Evolutionary conservation across 2,797 vertebrate species (phyloP), one percentile per base, ranked within the genome.

Genomic region (Cichlasoma orientale): DNA sequence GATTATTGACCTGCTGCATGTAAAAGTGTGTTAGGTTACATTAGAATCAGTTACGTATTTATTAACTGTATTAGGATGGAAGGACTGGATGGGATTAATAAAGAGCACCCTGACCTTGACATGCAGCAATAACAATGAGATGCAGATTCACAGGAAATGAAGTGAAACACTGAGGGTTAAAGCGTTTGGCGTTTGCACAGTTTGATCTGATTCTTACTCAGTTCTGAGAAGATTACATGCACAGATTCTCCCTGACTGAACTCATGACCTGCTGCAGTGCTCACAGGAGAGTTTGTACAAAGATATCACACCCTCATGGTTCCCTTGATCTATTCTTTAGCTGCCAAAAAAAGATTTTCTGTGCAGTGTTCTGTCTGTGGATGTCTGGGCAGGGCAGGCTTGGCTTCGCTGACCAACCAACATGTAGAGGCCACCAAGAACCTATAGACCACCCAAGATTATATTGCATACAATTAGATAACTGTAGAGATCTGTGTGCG

Each of bases 401-500:
- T 18, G 7, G 68, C 77, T 78, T 73, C 41, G 69, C 73, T 86
- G 82, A 86, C 82, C 72, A 6, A 77, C 61, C 72, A 6, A 78
- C 61, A 83, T 74, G 55, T 72, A 72, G 74, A 83, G 75, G 78
- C 86, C 73, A 83, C 79, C 59, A 78, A 31, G 78, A 84, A 72
- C 75, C 77, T 58, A 57, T 56, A 86, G 92, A 92, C 92, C 94
- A 93, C 91, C 93, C 91, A 92, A 72, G 72, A 29, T 77, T 77
- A 74, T 68, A 85, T 84, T 27, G 71, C 74, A 86, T 77, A 79
- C 77, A 82, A 71, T 81, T 74, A 80, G 50, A 68, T n/a, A 31
- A 52, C 75, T 56, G 25, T 18, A 71, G 27, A 31, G 70, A 50
- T 79, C 3, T 29, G 8, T 57, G 36, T 57, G 75, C 72, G 61